phyloP scores from a whole-genome alignment of 2,888 invertebrate genomes.

The Cheilosia variabilis region DNA sequence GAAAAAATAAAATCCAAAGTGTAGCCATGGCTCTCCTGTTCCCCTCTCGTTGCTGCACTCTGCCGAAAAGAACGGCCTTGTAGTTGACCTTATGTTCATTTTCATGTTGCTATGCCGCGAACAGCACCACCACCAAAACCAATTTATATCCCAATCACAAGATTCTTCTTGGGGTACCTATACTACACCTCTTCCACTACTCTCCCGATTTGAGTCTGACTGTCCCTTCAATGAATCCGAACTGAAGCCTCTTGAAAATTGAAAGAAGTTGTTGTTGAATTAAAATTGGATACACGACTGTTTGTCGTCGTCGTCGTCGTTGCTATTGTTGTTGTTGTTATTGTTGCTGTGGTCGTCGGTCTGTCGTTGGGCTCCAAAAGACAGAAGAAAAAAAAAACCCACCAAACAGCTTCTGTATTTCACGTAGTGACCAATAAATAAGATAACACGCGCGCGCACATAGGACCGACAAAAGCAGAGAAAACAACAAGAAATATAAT shows the following conservation, averaged over 20 bases:
- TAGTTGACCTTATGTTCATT: slow-evolving; percentile 74
- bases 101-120: slow-evolving; percentile 66
- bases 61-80: slow-evolving; percentile 71
- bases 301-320: slow-evolving; percentile 52
- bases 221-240: slow-evolving; percentile 60
- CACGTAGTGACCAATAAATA: slow-evolving; percentile 75
- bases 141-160: slow-evolving; percentile 71
- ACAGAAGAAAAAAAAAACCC: slow-evolving; percentile 57
- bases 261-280: slow-evolving; percentile 73
- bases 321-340: slow-evolving; percentile 19
- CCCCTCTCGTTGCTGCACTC: slow-evolving; percentile 4
- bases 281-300: slow-evolving; percentile 73
- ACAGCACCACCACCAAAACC: slow-evolving; percentile 47
- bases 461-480: slow-evolving; percentile 65
- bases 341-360: not conserved
- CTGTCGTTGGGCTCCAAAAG: not conserved
- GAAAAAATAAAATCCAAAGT: slow-evolving; percentile 40
- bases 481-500: slow-evolving; percentile 65
- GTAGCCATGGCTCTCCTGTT: slow-evolving; percentile 39
- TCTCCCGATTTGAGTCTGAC: not conserved
- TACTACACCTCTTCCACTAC: not conserved
- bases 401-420: slow-evolving; percentile 75
- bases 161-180: slow-evolving; percentile 14
- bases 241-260: slow-evolving; percentile 48
- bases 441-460: slow-evolving; percentile 69